These are phyloP conservation scores for Fregetta grallaria DNA, from an alignment of 2,113 vertebrate species.

Conservation along the genomic window DNA sequence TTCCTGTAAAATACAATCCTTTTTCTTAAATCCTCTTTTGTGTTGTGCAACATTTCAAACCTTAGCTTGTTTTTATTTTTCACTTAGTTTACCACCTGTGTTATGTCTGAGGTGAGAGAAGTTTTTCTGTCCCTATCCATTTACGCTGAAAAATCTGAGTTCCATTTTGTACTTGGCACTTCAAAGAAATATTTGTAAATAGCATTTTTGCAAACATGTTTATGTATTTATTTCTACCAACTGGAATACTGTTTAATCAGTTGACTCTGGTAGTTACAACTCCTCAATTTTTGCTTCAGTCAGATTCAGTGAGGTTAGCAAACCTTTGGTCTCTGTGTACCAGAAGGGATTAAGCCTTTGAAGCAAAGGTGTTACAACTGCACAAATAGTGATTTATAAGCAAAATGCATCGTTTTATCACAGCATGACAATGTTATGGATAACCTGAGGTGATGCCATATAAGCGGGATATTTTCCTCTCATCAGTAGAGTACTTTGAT, in stretches of 20 bases:
- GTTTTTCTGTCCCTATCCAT: background rate
- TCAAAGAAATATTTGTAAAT: background rate
- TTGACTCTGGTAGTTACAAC: background rate
- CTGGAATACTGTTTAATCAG: background rate
- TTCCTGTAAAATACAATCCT: background rate
- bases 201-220: rapidly evolving
- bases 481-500: background rate
- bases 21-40: background rate
- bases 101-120: background rate
- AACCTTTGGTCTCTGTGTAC: background rate
- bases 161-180: background rate
- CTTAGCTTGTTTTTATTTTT: background rate
- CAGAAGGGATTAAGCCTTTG: background rate
- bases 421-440: background rate
- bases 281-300: background rate
- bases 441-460: background rate
- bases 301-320: background rate
- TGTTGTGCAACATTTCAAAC: background rate
- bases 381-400: background rate
- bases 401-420: background rate
- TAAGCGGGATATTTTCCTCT: background rate
- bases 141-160: background rate
- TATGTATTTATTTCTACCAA: background rate
- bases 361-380: background rate
- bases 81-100: background rate